These are phyloP conservation scores for Phalloptychus januarius DNA, from an alignment of 2,797 vertebrate species.

Conservation along the genomic window DNA sequence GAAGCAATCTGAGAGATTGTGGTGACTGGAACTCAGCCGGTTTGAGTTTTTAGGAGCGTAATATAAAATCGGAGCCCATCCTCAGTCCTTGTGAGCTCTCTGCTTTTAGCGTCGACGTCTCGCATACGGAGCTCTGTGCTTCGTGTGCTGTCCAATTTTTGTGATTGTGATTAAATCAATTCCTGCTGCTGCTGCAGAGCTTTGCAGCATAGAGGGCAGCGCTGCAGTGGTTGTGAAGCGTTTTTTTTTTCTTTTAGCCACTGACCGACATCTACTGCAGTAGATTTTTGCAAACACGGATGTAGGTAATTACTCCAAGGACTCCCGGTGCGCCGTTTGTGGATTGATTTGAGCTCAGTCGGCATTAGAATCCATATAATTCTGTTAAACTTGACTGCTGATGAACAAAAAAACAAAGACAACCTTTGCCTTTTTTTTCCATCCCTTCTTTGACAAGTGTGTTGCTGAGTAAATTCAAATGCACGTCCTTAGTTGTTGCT, in stretches of 20 bases:
- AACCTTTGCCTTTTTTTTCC: slow-evolving; percentile 39
- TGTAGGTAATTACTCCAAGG: slow-evolving; percentile 11
- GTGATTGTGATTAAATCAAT: slow-evolving; percentile 62
- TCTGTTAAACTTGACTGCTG: slow-evolving; percentile 36
- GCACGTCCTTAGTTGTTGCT: slow-evolving; percentile 41
- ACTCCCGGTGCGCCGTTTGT: slow-evolving; percentile 11
- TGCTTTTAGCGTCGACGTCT: slow-evolving; percentile 50
- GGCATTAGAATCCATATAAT: slow-evolving; percentile 41
- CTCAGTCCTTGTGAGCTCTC: background rate
- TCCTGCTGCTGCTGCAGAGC: slow-evolving; percentile 63
- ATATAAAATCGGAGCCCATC: slow-evolving; percentile 25
- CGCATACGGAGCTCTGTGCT: slow-evolving; percentile 33
- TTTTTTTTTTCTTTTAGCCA: slow-evolving; percentile 10
- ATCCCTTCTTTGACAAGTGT: slow-evolving; percentile 55
- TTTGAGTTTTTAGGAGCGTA: slow-evolving; percentile 41
- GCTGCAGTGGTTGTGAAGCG: slow-evolving; percentile 49
- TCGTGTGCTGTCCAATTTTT: slow-evolving; percentile 32
- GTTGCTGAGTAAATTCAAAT: slow-evolving; percentile 33
- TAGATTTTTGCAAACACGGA: slow-evolving; percentile 18
- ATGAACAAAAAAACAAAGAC: slow-evolving; percentile 33
- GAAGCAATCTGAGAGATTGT: slow-evolving; percentile 25
- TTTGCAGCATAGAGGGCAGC: slow-evolving; percentile 59
- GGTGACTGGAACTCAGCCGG: slow-evolving; percentile 25
- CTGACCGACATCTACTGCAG: slow-evolving; percentile 35
- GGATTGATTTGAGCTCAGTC: slow-evolving; percentile 45